A percentile compares a stretch with the other conserved stretches of the same genome.
These are phyloP conservation scores for Matsumurasca onukii DNA, from an alignment of 1,140 invertebrate species.

Conservation along the genomic window DNA sequence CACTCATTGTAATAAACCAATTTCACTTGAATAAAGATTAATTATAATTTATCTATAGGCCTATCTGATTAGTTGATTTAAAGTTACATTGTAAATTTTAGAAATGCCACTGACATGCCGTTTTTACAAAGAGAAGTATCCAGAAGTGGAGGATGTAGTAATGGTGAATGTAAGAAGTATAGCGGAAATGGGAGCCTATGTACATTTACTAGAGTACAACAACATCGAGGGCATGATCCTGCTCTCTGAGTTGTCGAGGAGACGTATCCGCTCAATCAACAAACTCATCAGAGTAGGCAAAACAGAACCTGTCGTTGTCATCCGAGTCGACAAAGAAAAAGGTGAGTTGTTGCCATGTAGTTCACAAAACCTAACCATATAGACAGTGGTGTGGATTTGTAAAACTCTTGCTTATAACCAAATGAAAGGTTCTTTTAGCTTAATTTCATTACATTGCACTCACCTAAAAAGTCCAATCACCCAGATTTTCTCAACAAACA, in stretches of 20 bases:
- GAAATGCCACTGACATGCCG: slow-evolving; percentile 93
- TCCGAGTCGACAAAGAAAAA: slow-evolving; percentile 99
- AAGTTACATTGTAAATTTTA: background rate
- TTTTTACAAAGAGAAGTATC: slow-evolving; percentile 97
- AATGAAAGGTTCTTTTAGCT: no score
- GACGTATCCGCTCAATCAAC: slow-evolving; percentile 99
- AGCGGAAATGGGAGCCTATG: slow-evolving; percentile 99
- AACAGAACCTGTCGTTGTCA: slow-evolving; percentile 98
- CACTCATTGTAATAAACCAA: no score
- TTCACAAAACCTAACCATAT: background rate
- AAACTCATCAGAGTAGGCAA: slow-evolving; percentile 98
- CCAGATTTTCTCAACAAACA: no score
- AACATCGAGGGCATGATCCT: slow-evolving; percentile 98
- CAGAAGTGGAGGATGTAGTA: slow-evolving; percentile 98
- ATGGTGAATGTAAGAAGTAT: slow-evolving; percentile 99
- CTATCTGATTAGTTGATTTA: no score
- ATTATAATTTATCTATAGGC: no score
- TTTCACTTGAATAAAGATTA: no score
- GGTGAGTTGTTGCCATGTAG: slow-evolving; percentile 61
- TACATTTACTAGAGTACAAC: slow-evolving; percentile 97
- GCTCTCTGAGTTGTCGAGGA: slow-evolving; percentile 92
- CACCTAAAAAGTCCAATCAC: no score
- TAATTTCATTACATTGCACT: no score
- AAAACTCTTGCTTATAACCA: no score
- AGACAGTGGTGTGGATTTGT: no score